Evolutionary conservation across 2,113 vertebrate genomes (phyloP), one percentile per base, ranked within the genome.

Genomic region (Archocentrus centrarchus): DNA sequence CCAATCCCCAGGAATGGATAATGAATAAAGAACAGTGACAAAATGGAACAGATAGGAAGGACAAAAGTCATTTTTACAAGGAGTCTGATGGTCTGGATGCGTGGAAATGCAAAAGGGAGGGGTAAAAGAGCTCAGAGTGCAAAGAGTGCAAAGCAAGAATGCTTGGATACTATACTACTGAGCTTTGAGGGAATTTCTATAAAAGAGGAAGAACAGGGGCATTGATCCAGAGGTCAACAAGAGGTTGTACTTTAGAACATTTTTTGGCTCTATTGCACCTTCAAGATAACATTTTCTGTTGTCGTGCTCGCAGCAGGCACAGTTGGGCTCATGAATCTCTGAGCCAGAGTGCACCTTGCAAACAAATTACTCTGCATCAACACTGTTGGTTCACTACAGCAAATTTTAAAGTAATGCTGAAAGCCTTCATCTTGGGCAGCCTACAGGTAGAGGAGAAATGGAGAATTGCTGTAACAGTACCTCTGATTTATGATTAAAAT

Each of bases 21-120:
- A 89, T 87, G 90, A 92, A 86, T 83, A 83, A 84, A 91, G 90
- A 90, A 86, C 57, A 32, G 82, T 87, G 90, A 81, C 77, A 86
- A 88, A 93, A 85, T 59, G 79, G 88, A 90, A 64, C 60, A 44
- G 82, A 92, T 78, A 87, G 59, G 77, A 75, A 64, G 83, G 89
- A 93, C 86, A 88, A 89, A 91, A 90, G 89, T 91, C 81, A 76
- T 58, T 89, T 86, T 78, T 80, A 76, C 60, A 80, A 81, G 70
- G 24, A 58, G 70, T 60, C 73, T 58, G 78, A 89, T 79, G 75
- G 88, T 47, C 68, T 75, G 76, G 61, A 61, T 82, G 82, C 57
- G 83, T 73, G 6, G 85, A 77, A 80, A 24, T 18, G 78, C 44
- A 85, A 15, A 59, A 14, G 60, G 68, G 60, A 53, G 73, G 24